phyloP scores from a whole-genome alignment of 1,140 invertebrate species.

The Alviniconcha marisindica region DNA sequence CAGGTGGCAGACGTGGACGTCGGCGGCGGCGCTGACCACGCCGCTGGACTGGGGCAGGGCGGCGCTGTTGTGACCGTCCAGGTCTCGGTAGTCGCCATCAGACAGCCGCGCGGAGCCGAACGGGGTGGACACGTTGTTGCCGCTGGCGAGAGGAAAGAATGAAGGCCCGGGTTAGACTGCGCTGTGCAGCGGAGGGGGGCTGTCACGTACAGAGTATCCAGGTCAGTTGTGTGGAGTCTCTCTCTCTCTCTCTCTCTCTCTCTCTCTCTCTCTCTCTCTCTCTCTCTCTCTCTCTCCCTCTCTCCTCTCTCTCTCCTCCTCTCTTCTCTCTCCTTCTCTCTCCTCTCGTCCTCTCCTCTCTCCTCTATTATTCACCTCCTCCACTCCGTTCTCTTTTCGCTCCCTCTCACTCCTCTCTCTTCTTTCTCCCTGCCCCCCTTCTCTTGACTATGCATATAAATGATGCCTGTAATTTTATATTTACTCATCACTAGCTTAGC shows the following conservation, averaged over 20 bases:
- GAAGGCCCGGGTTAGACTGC: no score
- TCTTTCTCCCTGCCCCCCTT: constrained; percentile 5
- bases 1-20: constrained; percentile 25
- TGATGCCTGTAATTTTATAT: no score
- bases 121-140: constrained; percentile 1
- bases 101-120: constrained; percentile 31
- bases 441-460: neutral
- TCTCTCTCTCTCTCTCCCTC: constrained; percentile 13
- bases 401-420: neutral
- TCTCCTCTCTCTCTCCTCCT: neutral
- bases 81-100: neutral
- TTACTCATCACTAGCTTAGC: no score
- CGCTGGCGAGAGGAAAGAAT: neutral
- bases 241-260: neutral
- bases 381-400: neutral
- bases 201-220: no score
- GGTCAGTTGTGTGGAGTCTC: no score
- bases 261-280: constrained; percentile 1
- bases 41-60: neutral
- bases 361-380: neutral
- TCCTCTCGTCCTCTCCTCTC: neutral
- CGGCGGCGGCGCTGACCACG: neutral
- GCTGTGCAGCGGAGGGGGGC: no score
- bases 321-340: neutral
- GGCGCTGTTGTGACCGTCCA: neutral